phyloP scores from a whole-genome alignment of 1,140 invertebrate genomes.

The Drosophila sp. region DNA sequence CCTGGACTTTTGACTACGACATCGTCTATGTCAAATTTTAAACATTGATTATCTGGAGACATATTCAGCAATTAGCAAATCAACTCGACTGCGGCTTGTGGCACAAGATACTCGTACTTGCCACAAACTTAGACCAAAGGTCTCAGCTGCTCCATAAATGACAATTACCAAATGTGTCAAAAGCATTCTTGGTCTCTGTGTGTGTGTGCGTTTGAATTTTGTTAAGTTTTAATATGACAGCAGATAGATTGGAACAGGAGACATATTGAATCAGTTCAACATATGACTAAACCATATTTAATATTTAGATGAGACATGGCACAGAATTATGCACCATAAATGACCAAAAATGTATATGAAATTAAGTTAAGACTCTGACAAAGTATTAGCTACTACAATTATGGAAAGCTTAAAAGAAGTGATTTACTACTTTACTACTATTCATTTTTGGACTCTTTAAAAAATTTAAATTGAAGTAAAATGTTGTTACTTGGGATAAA shows the following conservation, averaged over 20 bases:
- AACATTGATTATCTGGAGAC: slow-evolving; percentile 84
- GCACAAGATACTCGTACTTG: slow-evolving; percentile 11
- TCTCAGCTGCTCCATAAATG: slow-evolving; percentile 51
- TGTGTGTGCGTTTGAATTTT: slow-evolving; percentile 38
- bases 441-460: too few relatives aligned
- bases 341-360: background rate
- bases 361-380: background rate
- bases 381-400: too few relatives aligned
- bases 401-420: too few relatives aligned
- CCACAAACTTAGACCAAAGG: slow-evolving; percentile 1
- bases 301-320: slow-evolving; percentile 25
- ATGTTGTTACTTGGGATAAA: too few relatives aligned
- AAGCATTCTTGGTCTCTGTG: slow-evolving; percentile 46
- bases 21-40: slow-evolving; percentile 75
- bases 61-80: slow-evolving; percentile 85
- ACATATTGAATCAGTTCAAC: slow-evolving; percentile 59
- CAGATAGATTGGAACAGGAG: slow-evolving; percentile 59
- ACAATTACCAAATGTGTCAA: slow-evolving; percentile 82
- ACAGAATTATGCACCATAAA: background rate
- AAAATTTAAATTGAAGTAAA: too few relatives aligned
- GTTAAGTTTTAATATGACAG: slow-evolving; percentile 81
- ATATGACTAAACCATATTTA: slow-evolving; percentile 24
- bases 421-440: too few relatives aligned
- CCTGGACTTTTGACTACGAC: slow-evolving; percentile 31
- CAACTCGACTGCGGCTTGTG: slow-evolving; percentile 73